phyloP scores from a whole-genome alignment of 2,797 vertebrate species.

The Mormyrus proboscirostris region DNA sequence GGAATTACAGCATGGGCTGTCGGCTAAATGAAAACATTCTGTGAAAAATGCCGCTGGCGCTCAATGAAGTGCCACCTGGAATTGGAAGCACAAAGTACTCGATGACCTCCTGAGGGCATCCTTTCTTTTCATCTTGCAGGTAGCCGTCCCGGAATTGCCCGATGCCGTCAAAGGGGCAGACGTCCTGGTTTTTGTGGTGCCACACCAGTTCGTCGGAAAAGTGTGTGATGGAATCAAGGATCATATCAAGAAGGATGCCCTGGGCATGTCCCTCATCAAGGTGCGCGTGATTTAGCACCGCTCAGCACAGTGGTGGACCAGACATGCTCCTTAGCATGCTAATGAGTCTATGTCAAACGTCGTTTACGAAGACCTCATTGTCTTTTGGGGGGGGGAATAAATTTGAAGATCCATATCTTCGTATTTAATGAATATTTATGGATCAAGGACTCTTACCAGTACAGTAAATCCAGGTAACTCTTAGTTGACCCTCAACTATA shows the following conservation, averaged over 20 bases:
- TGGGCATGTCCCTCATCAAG: constrained; percentile 96
- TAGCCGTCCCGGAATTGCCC: constrained; percentile 81
- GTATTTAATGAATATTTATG: neutral
- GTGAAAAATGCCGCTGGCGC: neutral
- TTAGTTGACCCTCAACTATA: neutral
- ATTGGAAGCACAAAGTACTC: neutral
- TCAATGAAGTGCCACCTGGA: neutral
- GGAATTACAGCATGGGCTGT: neutral
- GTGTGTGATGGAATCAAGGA: constrained; percentile 88
- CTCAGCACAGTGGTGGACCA: neutral
- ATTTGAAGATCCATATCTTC: no score
- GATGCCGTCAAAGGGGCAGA: constrained; percentile 78
- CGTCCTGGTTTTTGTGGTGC: constrained; percentile 89
- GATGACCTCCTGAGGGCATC: neutral
- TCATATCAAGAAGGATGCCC: constrained; percentile 73
- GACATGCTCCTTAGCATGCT: neutral
- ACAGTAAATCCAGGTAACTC: neutral
- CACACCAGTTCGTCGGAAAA: constrained; percentile 84
- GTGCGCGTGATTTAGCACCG: constrained; percentile 45
- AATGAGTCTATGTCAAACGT: neutral
- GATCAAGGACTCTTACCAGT: neutral
- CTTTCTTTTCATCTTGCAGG: constrained; percentile 48
- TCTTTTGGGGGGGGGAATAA: neutral
- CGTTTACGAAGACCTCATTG: neutral
- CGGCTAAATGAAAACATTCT: neutral